Base-by-base conservation (phyloP, 2,888 invertebrate genomes). In the Nymphalis urticae region DNA sequence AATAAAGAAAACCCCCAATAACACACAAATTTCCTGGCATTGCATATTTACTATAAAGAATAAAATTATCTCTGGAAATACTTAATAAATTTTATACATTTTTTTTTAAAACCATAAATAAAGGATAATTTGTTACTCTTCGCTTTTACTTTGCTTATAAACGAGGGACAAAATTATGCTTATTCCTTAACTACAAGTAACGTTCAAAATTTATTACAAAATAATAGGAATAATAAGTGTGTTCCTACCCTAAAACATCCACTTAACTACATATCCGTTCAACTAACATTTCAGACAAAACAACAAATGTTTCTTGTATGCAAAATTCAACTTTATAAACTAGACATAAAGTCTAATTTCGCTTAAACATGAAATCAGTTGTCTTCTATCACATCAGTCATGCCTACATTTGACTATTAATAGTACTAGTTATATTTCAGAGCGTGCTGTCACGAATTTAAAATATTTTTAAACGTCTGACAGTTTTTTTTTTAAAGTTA, bases 221-320 rank as follows among this genome's bases (percentile, higher is more conserved):
- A 32, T 32, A 8, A 8, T 51, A n/a, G 16, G 13, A 10, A 42
- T 10, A 10, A 48, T 42, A 50, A 50, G 19, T 50, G 50, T 58
- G 58, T 42, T 27, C 9, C 13, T 1, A 42, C 19, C 36, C 36
- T 42, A 27, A 58, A 42, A 36, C 21, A 42, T 19, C 56, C 66
- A 62, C 66, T 66, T 54, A 19, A 66, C 62, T 56, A 50, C 54
- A 51, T 24, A 24, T 56, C 54, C 50, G 27, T 48, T 42, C 32
- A 27, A 58, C 67, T 67, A 42, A 67, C 56, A 67, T 62, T 62
- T 58, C 56, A 62, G 17, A 8, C 50, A 47, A 56, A 67, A 62
- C n/a, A 62, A 50, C 2, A 32, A 19, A 63, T 9, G 17, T 61
- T 17, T n/a, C 8, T 21, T 19, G 0, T 9, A 32, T 13, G 16